These are phyloP conservation scores for Meghimatium bilineatum DNA, from an alignment of 2,888 invertebrate species.

Conservation along the genomic window DNA sequence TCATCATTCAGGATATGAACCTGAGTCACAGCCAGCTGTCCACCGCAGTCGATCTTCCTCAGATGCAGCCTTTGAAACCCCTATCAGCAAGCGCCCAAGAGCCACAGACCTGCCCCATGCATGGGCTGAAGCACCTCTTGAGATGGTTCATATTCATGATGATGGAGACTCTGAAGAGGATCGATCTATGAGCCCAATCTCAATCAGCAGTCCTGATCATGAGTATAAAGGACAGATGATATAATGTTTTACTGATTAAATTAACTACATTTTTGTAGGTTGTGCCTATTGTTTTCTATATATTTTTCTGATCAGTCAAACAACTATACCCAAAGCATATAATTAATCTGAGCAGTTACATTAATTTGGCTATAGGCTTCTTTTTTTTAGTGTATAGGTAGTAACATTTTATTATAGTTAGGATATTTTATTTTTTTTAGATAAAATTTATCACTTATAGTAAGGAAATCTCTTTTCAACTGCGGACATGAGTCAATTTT, in stretches of 20 bases:
- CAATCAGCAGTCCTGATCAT: constrained; percentile 32
- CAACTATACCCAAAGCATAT: neutral
- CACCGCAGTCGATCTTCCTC: constrained; percentile 40
- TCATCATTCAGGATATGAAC: constrained; percentile 82
- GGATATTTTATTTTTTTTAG: neutral
- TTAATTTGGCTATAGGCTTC: neutral
- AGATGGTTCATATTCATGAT: constrained; percentile 45
- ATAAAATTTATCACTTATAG: too few species aligned
- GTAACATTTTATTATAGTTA: neutral
- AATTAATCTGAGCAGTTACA: neutral
- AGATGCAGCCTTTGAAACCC: constrained; percentile 24
- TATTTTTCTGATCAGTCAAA: neutral
- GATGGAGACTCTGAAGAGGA: constrained; percentile 46
- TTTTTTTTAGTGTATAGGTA: neutral
- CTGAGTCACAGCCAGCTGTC: constrained; percentile 18
- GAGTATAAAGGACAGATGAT: constrained; percentile 22
- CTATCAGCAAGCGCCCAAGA: constrained; percentile 16
- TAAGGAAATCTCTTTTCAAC: too few species aligned
- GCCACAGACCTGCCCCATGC: neutral
- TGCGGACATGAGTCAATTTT: too few species aligned
- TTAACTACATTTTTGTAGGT: neutral
- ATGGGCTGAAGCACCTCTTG: constrained; percentile 32
- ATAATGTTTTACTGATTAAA: neutral
- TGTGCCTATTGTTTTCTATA: neutral
- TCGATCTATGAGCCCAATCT: constrained; percentile 19